phyloP scores from a whole-genome alignment of 1,140 invertebrate species.

The Paramacrobiotus metropolitanus region DNA sequence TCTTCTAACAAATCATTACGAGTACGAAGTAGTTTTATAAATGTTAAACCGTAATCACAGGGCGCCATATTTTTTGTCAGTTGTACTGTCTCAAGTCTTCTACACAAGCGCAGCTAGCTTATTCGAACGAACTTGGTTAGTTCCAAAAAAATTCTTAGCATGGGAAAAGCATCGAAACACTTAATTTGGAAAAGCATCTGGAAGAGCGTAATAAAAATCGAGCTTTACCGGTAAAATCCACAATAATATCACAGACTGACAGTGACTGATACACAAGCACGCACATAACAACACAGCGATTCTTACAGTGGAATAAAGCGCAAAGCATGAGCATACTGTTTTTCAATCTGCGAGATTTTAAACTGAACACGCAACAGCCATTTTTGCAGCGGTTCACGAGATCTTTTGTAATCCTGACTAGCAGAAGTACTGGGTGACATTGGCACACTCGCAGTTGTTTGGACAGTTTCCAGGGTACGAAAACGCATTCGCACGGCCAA shows the following conservation, averaged over 20 bases:
- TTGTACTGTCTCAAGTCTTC: too few species aligned
- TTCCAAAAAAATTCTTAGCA: too few species aligned
- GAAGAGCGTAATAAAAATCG: too few species aligned
- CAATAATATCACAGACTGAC: not conserved
- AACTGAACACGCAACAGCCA: slow-evolving; percentile 84
- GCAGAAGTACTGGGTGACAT: not conserved
- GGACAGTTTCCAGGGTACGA: not conserved
- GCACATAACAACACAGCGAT: not conserved
- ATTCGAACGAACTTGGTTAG: too few species aligned
- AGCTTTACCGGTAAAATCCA: too few species aligned
- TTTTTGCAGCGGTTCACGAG: slow-evolving; percentile 31
- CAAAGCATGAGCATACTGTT: slow-evolving; percentile 73
- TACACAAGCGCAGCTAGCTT: too few species aligned
- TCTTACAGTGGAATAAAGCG: slow-evolving; percentile 56
- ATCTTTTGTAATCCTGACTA: not conserved
- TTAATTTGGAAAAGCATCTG: too few species aligned
- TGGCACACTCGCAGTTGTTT: not conserved
- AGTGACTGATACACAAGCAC: not conserved
- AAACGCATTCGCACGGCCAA: not conserved
- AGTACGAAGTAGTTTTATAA: too few species aligned
- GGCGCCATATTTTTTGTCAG: too few species aligned
- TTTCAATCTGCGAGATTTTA: slow-evolving; percentile 90
- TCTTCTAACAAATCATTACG: too few species aligned
- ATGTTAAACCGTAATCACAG: too few species aligned
- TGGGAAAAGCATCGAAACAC: too few species aligned